A percentile compares a stretch with the other conserved stretches of the same genome.
These are phyloP conservation scores for Catostomus latipinnis DNA, from an alignment of 2,797 vertebrate species.

Conservation along the genomic window DNA sequence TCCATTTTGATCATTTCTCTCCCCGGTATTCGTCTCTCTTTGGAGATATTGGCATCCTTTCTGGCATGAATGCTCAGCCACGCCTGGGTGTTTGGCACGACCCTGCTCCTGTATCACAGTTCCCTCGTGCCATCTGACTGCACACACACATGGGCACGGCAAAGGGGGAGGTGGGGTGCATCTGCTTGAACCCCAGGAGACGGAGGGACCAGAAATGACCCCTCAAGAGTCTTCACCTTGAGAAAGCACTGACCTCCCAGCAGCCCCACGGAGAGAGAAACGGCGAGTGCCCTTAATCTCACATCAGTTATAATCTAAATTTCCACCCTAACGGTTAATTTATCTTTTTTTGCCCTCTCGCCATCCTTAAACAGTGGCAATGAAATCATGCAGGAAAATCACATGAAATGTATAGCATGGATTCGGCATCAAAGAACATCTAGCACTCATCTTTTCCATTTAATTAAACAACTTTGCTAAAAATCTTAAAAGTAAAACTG, in stretches of 20 bases:
- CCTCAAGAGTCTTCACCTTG: constrained; percentile 76
- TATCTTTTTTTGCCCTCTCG: constrained; percentile 10
- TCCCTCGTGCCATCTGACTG: constrained; percentile 59
- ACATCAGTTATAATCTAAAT: constrained; percentile 54
- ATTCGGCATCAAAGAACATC: constrained; percentile 76
- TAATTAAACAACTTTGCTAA: constrained; percentile 79
- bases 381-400: constrained; percentile 71
- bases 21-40: constrained; percentile 36
- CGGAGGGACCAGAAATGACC: constrained; percentile 21
- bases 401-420: constrained; percentile 61
- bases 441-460: constrained; percentile 62
- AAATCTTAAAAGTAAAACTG: constrained; percentile 66
- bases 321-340: constrained; percentile 28
- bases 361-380: constrained; percentile 67
- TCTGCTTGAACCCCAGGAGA: constrained; percentile 43
- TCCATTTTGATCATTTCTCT: constrained; percentile 1
- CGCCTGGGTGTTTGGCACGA: constrained; percentile 33
- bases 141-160: constrained; percentile 27
- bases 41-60: constrained; percentile 54
- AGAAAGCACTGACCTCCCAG: constrained; percentile 79
- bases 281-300: constrained; percentile 48
- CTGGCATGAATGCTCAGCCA: constrained; percentile 34
- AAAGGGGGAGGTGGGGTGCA: constrained; percentile 28
- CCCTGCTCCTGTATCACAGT: constrained; percentile 56
- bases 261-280: constrained; percentile 52